phyloP scores from a whole-genome alignment of 2,888 invertebrate species.

The Agonum fuliginosum region DNA sequence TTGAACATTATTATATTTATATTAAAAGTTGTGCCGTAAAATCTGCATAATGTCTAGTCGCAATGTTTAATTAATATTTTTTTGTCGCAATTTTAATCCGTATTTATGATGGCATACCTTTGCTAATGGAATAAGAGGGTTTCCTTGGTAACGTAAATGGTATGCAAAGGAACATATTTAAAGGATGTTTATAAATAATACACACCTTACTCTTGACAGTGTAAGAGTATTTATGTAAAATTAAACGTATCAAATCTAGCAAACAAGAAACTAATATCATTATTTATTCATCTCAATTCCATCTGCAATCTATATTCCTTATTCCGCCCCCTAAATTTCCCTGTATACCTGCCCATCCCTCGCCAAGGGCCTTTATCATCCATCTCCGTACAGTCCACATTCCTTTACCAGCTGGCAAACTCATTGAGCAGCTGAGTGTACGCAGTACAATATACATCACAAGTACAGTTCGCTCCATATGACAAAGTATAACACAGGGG shows the following conservation, averaged over 20 bases:
- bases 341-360: not conserved
- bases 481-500: not conserved
- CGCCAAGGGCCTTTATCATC: not conserved
- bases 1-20: no score
- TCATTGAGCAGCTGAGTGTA: not conserved
- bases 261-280: not conserved
- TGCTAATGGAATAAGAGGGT: no score
- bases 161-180: no score
- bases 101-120: no score
- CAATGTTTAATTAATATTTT: no score
- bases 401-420: not conserved
- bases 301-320: constrained; percentile 9
- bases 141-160: no score
- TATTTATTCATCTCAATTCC: constrained; percentile 2
- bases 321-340: not conserved
- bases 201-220: no score
- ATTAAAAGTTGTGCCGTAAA: no score
- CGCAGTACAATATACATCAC: not conserved
- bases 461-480: not conserved
- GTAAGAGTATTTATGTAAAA: no score
- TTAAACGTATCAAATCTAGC: not conserved
- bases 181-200: no score
- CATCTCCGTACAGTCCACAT: constrained; percentile 1
- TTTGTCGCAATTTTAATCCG: no score
- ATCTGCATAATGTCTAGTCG: no score